Base-by-base conservation (phyloP, 2,888 invertebrate species). In the Fissipunctia ypsillon region DNA sequence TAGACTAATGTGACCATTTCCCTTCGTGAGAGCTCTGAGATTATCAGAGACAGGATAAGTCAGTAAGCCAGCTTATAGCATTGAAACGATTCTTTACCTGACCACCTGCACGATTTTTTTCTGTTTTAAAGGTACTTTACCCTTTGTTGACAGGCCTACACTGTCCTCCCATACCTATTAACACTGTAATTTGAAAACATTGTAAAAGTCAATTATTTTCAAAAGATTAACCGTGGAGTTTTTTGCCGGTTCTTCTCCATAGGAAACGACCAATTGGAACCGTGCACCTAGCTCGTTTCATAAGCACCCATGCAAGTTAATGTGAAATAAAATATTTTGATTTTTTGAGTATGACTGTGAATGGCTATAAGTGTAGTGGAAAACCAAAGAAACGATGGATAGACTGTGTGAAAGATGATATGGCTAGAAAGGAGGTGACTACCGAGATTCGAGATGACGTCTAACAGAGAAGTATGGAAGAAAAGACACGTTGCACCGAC, bases 21-120 rank as follows among this genome's bases (percentile, higher is more conserved):
- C 57, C 45, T 54, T 45, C 6, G 16, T 25, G 9, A 63, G n/a
- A 59, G 14, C 50, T 45, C 12, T 35, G 22, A 64, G 45, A 74
- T 82, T 73, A 73, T 65, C 16, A 19, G 0, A 14, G 38, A 64
- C 69, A 69, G n/a, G 64, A 57, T 78, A 72, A 61, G 52, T 54
- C n/a, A 19, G 43, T 67, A 81, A 77, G 19, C 56, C 65, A 35
- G 22, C n/a, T 12, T 67, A 28, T 80, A 22, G 4, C 31, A 63
- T 73, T 66, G 63, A 59, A 57, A 38, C 48, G 31, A 41, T 73
- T 73, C 2, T 45, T 65, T 61, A 56, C 28, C 10, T 41, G 25
- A 9, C 31, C 60, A 28, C 10, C 1, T 19, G 73, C 41, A 64
- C 19, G 10, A 35, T 19, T 19, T 2, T 52, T 52, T 64, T 31